Evolutionary conservation across 1,140 invertebrate genomes (phyloP).

Genomic region (Drosophila parvula): DNA sequence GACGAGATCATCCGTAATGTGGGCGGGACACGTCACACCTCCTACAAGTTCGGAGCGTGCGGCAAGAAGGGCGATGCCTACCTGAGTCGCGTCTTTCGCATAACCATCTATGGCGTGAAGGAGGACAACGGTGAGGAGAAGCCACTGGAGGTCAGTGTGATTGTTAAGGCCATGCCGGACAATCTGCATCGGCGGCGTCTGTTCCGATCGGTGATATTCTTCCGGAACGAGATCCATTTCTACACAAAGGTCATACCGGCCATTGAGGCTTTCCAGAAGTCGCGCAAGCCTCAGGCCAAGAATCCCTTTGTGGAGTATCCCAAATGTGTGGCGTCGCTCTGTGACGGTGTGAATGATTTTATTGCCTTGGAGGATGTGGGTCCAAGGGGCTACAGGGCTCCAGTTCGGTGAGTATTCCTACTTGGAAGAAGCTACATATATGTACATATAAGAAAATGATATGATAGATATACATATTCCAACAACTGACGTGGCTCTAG

Average conservation of each 20-base stretch:
- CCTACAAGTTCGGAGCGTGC: slow-evolving; percentile 84
- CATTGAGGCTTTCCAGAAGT: slow-evolving; percentile 85
- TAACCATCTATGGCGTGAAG: slow-evolving; percentile 85
- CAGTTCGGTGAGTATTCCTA: slow-evolving; percentile 61
- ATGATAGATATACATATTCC: background rate
- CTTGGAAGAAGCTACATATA: no score
- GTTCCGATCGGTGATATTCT: slow-evolving; percentile 88
- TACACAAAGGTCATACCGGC: slow-evolving; percentile 86
- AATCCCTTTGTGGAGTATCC: slow-evolving; percentile 85
- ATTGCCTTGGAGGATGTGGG: slow-evolving; percentile 88
- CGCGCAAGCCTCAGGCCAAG: slow-evolving; percentile 80
- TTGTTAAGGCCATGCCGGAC: slow-evolving; percentile 88
- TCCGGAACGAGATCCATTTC: slow-evolving; percentile 88
- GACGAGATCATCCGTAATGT: slow-evolving; percentile 83
- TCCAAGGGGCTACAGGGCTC: slow-evolving; percentile 84
- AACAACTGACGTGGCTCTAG: background rate
- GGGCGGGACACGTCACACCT: slow-evolving; percentile 83
- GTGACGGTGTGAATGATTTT: slow-evolving; percentile 88
- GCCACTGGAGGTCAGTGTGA: slow-evolving; percentile 76
- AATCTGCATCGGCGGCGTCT: slow-evolving; percentile 87
- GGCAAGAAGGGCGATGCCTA: slow-evolving; percentile 88
- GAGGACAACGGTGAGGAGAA: slow-evolving; percentile 48
- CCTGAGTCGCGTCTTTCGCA: slow-evolving; percentile 86
- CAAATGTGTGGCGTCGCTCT: slow-evolving; percentile 85
- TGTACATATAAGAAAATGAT: no score